These are phyloP conservation scores for Entomobrya multifasciata DNA, from an alignment of 2,888 invertebrate species.

Conservation along the genomic window DNA sequence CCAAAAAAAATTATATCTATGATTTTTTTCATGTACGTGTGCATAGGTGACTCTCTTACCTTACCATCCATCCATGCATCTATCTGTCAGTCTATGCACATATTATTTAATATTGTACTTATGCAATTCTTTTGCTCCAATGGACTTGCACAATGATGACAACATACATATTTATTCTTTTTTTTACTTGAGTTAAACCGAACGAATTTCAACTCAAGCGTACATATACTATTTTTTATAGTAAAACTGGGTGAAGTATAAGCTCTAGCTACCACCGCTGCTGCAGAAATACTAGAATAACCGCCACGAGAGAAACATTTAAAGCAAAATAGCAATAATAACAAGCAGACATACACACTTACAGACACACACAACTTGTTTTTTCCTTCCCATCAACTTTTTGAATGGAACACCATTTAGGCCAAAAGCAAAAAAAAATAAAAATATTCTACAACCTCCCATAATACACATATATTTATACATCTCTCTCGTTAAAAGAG, in stretches of 20 bases:
- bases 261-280: not conserved
- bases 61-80: too few species aligned
- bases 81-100: too few species aligned
- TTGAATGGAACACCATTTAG: conserved; percentile 44
- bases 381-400: conserved; percentile 59
- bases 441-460: not conserved
- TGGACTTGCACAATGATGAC: too few species aligned
- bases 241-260: not conserved
- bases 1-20: too few species aligned
- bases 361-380: conserved; percentile 17
- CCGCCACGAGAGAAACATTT: conserved; percentile 11
- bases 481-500: not conserved
- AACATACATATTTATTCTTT: too few species aligned
- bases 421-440: not conserved
- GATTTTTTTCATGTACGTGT: too few species aligned
- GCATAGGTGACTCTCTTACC: too few species aligned
- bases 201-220: too few species aligned
- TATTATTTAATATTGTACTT: too few species aligned
- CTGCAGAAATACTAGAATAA: not conserved
- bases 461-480: not conserved
- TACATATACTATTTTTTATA: too few species aligned
- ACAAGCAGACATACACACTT: conserved; percentile 8
- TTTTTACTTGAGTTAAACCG: too few species aligned
- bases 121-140: too few species aligned
- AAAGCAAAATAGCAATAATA: conserved; percentile 6